phyloP scores from a whole-genome alignment of 2,888 invertebrate genomes.

The Torymus auratus region DNA sequence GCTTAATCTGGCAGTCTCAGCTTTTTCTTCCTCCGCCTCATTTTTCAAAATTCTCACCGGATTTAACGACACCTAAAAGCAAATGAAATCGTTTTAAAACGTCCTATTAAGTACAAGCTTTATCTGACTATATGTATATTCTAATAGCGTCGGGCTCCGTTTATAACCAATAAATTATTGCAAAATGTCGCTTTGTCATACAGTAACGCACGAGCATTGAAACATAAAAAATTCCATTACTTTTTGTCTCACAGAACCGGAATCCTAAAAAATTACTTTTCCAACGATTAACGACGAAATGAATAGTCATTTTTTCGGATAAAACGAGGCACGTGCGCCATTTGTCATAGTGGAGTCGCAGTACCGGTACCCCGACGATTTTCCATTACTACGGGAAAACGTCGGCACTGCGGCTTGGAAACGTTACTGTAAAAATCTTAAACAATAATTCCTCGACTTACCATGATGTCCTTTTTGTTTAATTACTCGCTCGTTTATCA shows the following conservation, averaged over 20 bases:
- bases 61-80: conserved; percentile 88
- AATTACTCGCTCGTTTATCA: conserved; percentile 34
- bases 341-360: conserved; percentile 62
- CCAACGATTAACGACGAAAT: background rate
- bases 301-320: conserved; percentile 9
- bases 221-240: background rate
- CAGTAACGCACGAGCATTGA: background rate
- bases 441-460: conserved; percentile 43
- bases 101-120: too few species aligned
- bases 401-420: too few species aligned
- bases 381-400: too few species aligned
- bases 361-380: conserved; percentile 29
- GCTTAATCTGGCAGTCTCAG: conserved; percentile 97
- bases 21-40: conserved; percentile 98
- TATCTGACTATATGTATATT: background rate
- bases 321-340: conserved; percentile 68
- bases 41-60: conserved; percentile 95
- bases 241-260: background rate
- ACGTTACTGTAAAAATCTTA: conserved; percentile 17
- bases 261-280: background rate
- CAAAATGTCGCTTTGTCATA: background rate
- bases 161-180: conserved; percentile 51
- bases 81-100: conserved; percentile 29
- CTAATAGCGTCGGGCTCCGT: conserved; percentile 7
- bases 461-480: conserved; percentile 59